Conservation (phyloP, 2,113 vertebrate genomes). For the Rhadina sibilatrix region DNA sequence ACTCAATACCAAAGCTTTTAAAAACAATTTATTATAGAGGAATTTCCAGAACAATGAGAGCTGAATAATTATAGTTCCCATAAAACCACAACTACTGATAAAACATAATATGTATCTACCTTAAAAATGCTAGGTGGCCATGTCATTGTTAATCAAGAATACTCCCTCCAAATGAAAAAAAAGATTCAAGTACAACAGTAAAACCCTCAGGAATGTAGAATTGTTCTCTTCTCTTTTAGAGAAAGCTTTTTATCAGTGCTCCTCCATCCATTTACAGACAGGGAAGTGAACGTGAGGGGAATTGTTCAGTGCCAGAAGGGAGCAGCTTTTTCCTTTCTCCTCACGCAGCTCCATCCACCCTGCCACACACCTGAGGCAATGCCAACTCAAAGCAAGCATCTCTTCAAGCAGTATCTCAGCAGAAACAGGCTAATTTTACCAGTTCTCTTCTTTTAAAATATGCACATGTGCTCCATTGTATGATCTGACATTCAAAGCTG, state of each 20-base stretch:
- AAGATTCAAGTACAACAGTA: not conserved
- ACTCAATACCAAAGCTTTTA: not conserved
- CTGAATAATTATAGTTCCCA: not conserved
- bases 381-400: not conserved
- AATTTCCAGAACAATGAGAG: not conserved
- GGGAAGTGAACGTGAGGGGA: not conserved
- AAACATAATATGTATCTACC: not conserved
- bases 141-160: not conserved
- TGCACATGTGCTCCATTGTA: not conserved
- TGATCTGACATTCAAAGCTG: slow-evolving; percentile 4
- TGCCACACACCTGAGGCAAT: not conserved
- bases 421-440: not conserved
- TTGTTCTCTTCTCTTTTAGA: not conserved
- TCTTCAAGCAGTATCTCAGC: not conserved
- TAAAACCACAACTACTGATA: not conserved
- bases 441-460: not conserved
- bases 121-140: not conserved
- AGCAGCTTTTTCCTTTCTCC: not conserved
- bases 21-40: not conserved
- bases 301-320: not conserved
- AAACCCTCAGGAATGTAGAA: not conserved
- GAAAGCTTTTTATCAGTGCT: not conserved
- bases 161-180: not conserved
- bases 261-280: not conserved
- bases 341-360: not conserved